A percentile compares a stretch with the other conserved stretches of the same genome.
These are phyloP conservation scores for Bergia sp. DNA, from an alignment of 92 coral and sea anemone species.

Conservation along the genomic window DNA sequence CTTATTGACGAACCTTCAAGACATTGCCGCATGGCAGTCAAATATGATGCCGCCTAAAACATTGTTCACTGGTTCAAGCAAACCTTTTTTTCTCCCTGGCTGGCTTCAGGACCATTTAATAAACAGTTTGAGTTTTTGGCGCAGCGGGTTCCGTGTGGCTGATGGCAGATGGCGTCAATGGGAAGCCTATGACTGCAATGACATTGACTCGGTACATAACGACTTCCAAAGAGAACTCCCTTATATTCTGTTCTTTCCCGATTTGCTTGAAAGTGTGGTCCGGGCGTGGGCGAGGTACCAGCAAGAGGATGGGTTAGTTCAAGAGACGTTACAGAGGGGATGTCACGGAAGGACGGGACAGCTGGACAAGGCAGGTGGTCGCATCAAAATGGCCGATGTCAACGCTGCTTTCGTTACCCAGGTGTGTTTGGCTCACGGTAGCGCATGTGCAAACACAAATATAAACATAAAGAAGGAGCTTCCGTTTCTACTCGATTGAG, in stretches of 20 bases:
- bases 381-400: constrained; percentile 86
- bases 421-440: constrained; percentile 35
- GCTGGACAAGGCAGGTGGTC: constrained; percentile 74
- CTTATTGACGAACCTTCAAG: constrained; percentile 59
- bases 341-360: constrained; percentile 67
- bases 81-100: constrained; percentile 56
- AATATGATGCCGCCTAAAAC: constrained; percentile 59
- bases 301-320: constrained; percentile 61
- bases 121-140: constrained; percentile 91
- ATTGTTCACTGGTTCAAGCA: background rate
- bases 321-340: constrained; percentile 77
- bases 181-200: constrained; percentile 93
- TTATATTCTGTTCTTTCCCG: constrained; percentile 79
- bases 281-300: constrained; percentile 85
- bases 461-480: no score
- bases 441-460: background rate
- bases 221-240: constrained; percentile 91
- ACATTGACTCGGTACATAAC: constrained; percentile 87
- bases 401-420: constrained; percentile 84
- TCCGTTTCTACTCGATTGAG: no score
- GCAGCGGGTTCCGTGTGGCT: constrained; percentile 88
- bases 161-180: constrained; percentile 93
- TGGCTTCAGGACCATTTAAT: constrained; percentile 86
- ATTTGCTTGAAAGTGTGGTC: constrained; percentile 74
- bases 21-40: constrained; percentile 71